phyloP scores from a whole-genome alignment of 1,140 invertebrate species.

The Drosophila subpulchrella region DNA sequence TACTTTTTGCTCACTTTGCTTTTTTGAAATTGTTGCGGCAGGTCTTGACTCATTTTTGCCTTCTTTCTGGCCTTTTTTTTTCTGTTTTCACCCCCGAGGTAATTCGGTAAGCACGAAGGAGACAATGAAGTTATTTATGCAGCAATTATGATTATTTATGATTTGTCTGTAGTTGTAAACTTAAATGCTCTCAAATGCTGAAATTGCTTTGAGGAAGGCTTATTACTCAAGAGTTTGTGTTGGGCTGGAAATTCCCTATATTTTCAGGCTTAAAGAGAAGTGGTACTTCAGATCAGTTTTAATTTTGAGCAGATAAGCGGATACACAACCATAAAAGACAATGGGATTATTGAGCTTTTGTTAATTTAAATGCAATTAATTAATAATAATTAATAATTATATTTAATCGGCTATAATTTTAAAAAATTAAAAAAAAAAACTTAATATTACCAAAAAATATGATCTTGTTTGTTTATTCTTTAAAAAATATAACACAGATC shows the following conservation, averaged over 20 bases:
- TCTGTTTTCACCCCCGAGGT: conserved; percentile 8
- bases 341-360: not conserved
- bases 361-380: not conserved
- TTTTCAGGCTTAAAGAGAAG: not conserved
- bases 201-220: conserved; percentile 21
- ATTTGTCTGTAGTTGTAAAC: conserved; percentile 41
- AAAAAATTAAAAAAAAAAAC: too few species aligned
- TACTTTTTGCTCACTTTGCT: conserved; percentile 31
- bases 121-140: conserved; percentile 48
- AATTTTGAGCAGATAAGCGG: not conserved
- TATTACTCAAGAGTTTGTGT: conserved; percentile 12
- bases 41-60: conserved; percentile 56
- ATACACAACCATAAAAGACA: not conserved
- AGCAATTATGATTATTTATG: conserved; percentile 62
- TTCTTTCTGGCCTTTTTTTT: conserved; percentile 12
- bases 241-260: not conserved
- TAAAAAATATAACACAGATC: too few species aligned
- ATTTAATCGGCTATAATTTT: too few species aligned
- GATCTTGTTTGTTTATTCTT: too few species aligned
- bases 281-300: not conserved
- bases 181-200: conserved; percentile 37
- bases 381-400: too few species aligned
- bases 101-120: not conserved
- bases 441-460: too few species aligned
- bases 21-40: conserved; percentile 65